Base-by-base conservation (phyloP, 1,140 invertebrate species). In the Oscheius sp. region DNA sequence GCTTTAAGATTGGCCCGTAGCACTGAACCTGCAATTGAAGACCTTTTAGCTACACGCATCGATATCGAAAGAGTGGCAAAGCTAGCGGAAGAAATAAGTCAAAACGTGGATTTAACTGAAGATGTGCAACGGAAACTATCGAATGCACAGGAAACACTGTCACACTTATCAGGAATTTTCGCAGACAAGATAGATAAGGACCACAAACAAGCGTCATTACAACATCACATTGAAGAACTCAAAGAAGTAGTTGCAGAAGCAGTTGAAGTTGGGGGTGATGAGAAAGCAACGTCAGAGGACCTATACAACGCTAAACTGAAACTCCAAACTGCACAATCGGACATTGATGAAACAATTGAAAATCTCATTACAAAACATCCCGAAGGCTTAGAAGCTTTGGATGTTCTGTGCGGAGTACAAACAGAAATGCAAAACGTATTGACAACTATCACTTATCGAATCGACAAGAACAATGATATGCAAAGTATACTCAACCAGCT, bases 361-460 rank as follows among this genome's bases (percentile, higher is more conserved):
- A 13, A 7, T 4, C 23, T 20, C 49, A 13, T 55, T 4, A 55
- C 15, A 26, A 26, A 55, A 55, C 49, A 55, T 23, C 49, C 49
- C 15, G 49, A 55, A 13, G 49, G 23, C 7, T 15, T 15, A 23
- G 4, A 7, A 23, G 23, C 7, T 4, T 23, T 55, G 49, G 49
- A 55, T 26, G 4, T 13, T 7, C 49, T 55, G 7, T 55, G 49
- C 23, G 49, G 23, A 7, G 49, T 55, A 26, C 15, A 55, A 26
- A 15, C 15, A 55, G 49, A 63, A 15, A 28, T 28, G 2, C 13
- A 10, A 42, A 68, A 68, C 20, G 66, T 59, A 26, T 32, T 59
- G 49, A 38, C 45, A 59, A 13, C 32, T 77, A n/a, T 58, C 49
- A 15, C 64, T 75, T 32, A 46, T 58, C 10, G 34, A 63, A 7